Conservation (phyloP, 2,113 vertebrate genomes). For the Jaculus jaculus region DNA sequence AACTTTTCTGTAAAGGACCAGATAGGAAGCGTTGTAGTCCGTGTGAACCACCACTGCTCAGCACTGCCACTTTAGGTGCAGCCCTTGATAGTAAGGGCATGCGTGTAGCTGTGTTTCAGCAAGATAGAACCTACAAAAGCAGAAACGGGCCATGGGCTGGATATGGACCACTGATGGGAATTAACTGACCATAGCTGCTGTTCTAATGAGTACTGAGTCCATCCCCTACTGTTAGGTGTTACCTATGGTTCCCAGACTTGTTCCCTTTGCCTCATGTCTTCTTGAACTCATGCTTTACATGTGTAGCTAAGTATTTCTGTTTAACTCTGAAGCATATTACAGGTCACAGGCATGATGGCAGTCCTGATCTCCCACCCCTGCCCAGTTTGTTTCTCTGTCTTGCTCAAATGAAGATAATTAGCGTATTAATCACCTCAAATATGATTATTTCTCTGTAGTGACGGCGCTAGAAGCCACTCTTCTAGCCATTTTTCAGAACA, state of each 20-base stretch:
- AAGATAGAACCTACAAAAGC: neutral
- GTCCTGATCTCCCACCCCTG: too few relatives aligned
- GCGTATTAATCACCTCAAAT: neutral
- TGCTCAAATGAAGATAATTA: neutral
- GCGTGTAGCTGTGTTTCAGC: neutral
- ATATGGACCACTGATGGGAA: neutral
- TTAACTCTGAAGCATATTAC: neutral
- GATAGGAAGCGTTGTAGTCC: neutral
- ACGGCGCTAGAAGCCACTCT: too few relatives aligned
- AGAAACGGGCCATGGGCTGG: neutral
- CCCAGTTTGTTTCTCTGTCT: neutral
- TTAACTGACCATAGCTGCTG: neutral
- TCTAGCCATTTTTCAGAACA: neutral
- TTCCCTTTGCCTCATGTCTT: neutral
- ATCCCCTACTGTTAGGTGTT: neutral
- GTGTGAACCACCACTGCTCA: neutral
- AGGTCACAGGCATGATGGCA: neutral
- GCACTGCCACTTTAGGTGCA: neutral
- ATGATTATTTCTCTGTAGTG: neutral
- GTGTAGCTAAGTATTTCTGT: neutral
- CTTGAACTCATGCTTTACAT: neutral
- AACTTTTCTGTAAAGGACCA: neutral
- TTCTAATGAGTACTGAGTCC: neutral
- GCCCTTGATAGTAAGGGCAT: neutral
- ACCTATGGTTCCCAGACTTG: neutral